Evolutionary conservation across 2,888 invertebrate species (phyloP), one percentile per base, ranked within the genome.

Genomic region (Acronicta psi): DNA sequence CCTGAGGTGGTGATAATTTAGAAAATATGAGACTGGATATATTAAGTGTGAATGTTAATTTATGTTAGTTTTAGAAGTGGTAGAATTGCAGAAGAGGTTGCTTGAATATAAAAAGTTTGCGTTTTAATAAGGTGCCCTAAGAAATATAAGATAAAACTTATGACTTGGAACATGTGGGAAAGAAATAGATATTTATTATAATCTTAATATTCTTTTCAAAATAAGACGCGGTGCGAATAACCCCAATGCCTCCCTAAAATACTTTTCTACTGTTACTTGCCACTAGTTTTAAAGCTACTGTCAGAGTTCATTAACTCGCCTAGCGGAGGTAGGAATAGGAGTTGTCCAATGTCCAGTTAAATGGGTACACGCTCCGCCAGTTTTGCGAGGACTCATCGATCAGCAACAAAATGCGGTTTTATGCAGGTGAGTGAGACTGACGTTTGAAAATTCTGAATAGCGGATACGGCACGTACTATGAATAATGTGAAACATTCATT

Each of bases 331-430:
- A 34, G 34, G 7, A n/a, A 34, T n/a, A 34, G 2, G 34, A 34
- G 34, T n/a, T 34, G 34, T 34, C 34, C 34, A 34, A n/a, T 34
- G 34, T 34, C 34, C 34, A 34, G 34, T 34, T 34, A 34, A 34
- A 34, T 34, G 34, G n/a, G 6, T n/a, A 34, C 34, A n/a, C 34
- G 34, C 34, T 13, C 34, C 34, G 34, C 6, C n/a, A 34, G n/a
- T 34, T 13, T 34, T n/a, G 7, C 34, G 34, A 34, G n/a, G 34
- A 5, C 34, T 5, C n/a, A n/a, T 34, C 34, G 34, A 34, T 34
- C 34, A 34, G n/a, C 34, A 34, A n/a, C 34, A n/a, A 7, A 34
- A 34, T 34, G n/a, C n/a, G 34, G 34, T 34, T n/a, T n/a, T n/a
- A n/a, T 34, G 13, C 34, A 34, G 34, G 34, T 34, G 34, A 34